These are phyloP conservation scores for Amblyjoppa fuscipennis DNA, from an alignment of 2,888 invertebrate species.

Conservation along the genomic window DNA sequence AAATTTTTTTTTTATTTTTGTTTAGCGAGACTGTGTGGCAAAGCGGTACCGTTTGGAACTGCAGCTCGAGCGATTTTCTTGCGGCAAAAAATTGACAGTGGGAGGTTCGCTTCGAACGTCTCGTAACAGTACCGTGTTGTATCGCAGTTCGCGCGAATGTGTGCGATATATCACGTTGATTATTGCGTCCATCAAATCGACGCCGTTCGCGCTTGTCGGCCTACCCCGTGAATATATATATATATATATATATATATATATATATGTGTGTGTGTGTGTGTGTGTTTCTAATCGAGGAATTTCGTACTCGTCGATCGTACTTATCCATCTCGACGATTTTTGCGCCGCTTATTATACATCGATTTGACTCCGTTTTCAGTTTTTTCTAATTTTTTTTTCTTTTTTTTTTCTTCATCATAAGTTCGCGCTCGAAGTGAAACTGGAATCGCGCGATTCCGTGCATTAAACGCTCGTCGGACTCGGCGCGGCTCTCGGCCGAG, in stretches of 20 bases:
- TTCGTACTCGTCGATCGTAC: constrained; percentile 25
- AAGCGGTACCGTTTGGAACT: neutral
- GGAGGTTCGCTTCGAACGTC: neutral
- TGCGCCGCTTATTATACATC: constrained; percentile 6
- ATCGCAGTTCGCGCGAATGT: neutral
- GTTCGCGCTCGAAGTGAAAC: constrained; percentile 32
- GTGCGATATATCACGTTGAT: constrained; percentile 29
- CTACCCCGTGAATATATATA: neutral
- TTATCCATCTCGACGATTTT: constrained; percentile 33
- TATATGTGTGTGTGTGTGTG: neutral
- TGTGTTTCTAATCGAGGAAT: constrained; percentile 30
- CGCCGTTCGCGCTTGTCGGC: constrained; percentile 13
- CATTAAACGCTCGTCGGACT: constrained; percentile 49
- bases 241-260: neutral
- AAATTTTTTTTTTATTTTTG: neutral
- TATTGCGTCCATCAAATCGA: constrained; percentile 20
- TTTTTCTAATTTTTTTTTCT: neutral
- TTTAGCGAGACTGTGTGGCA: neutral
- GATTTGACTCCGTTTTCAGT: constrained; percentile 34
- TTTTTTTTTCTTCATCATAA: constrained; percentile 7
- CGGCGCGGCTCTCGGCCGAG: constrained; percentile 35
- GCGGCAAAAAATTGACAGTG: neutral
- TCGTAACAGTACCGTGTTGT: neutral
- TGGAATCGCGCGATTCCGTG: constrained; percentile 51
- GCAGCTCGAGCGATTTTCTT: neutral